These are phyloP conservation scores for Tadarida brasiliensis DNA, from an alignment of 2,797 vertebrate species.

Conservation along the genomic window DNA sequence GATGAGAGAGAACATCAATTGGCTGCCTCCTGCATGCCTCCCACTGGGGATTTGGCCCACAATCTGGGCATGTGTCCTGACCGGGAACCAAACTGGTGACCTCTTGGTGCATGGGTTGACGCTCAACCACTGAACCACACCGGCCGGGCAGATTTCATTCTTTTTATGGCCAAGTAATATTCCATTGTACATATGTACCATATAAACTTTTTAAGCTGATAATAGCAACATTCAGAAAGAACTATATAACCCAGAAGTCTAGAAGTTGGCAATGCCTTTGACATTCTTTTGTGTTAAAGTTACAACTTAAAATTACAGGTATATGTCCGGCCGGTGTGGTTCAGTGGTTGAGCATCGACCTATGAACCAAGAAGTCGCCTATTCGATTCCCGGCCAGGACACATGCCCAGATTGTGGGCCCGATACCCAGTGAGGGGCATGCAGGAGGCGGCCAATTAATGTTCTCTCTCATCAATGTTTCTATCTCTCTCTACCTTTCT, in stretches of 20 bases:
- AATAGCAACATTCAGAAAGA: constrained; percentile 9
- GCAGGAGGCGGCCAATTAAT: too few relatives aligned
- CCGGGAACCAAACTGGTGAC: background rate
- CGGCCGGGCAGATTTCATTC: too few relatives aligned
- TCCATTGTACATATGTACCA: background rate
- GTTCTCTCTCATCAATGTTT: too few relatives aligned
- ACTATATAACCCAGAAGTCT: background rate
- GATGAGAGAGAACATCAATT: background rate
- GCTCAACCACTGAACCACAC: background rate
- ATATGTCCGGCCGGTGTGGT: too few relatives aligned
- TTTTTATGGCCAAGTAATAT: background rate
- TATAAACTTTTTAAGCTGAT: background rate
- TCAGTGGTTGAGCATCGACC: too few relatives aligned
- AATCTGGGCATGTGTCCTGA: background rate
- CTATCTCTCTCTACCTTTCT: too few relatives aligned
- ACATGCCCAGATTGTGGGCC: too few relatives aligned
- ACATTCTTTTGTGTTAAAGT: constrained; percentile 42
- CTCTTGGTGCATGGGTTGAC: background rate
- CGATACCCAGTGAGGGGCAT: too few relatives aligned
- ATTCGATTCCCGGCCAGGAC: too few relatives aligned
- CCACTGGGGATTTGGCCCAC: background rate
- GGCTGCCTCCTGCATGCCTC: background rate
- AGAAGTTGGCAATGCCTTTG: constrained; percentile 55
- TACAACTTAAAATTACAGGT: constrained; percentile 58
- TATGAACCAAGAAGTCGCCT: too few relatives aligned